Base-by-base conservation (phyloP, 2,797 vertebrate genomes). In the Dromococcyx pavoninus region DNA sequence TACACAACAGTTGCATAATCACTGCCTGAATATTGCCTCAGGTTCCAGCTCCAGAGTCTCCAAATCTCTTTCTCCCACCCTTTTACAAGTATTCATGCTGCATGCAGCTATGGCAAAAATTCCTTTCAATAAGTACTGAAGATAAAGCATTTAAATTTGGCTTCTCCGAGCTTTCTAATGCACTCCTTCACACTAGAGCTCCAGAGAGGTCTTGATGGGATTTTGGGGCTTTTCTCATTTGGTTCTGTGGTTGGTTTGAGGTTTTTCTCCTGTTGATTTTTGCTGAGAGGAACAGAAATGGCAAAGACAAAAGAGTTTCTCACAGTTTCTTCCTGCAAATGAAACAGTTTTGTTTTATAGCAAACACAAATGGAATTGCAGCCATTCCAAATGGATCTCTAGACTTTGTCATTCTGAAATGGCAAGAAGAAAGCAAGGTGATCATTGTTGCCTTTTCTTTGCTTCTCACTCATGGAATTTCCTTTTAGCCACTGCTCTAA, bases 1-100 rank as follows among this genome's bases (percentile, higher is more conserved):
- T 95, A 93, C 5, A 60, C 80, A 95, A 96, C 41, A 50, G 79
- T 85, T 95, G 76, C 93, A 87, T 93, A 94, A 95, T 65, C 94
- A 28, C 39, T 85, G 74, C 53, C 67, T 80, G 90, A 86, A 69
- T 48, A 82, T 30, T 80, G 86, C 90, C 93, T 84, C 15, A 67
- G 80, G 86, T 91, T 91, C 33, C 88, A 97, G 65, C 91, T 91
- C 86, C 71, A 88, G 67, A 67, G 71, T 54, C 85, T 84, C 60
- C 67, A 57, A 28, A 71, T 82, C 77, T 88, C 92, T 83, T 86
- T 71, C 41, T 96, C 88, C 80, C 65, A 90, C 71, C 43, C 77
- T 48, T 9, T 65, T 71, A 87, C 17, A 74, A 93, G 73, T 71
- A 86, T 92, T 81, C 32, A 50, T n/a, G 33, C 66, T 79, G 41